Evolutionary conservation across 23 tunicate species (phyloP).

Genomic region (Aplidium turbinatum): DNA sequence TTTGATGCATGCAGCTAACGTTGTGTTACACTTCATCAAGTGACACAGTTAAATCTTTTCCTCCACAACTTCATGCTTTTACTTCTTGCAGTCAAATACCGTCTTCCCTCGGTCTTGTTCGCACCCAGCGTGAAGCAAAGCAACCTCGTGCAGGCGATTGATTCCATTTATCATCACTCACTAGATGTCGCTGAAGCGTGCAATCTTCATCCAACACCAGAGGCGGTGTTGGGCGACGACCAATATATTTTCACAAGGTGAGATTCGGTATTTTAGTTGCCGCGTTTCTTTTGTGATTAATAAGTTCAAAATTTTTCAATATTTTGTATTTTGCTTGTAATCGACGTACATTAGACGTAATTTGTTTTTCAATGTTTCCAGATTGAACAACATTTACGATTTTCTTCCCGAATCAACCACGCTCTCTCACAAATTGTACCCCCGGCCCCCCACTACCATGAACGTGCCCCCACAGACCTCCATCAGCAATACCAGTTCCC

Average conservation of each 20-base stretch:
- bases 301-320: not conserved
- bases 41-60: too few species aligned
- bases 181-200: conserved; percentile 86
- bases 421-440: conserved; percentile 81
- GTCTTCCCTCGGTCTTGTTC: conserved; percentile 78
- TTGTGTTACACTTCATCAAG: too few species aligned
- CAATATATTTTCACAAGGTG: conserved; percentile 94
- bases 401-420: conserved; percentile 68
- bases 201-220: conserved; percentile 69
- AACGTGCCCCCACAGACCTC: conserved; percentile 68
- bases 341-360: too few species aligned
- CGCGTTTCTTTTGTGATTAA: not conserved
- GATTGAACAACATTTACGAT: conserved; percentile 73
- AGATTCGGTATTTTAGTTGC: not conserved
- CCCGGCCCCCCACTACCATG: conserved; percentile 85
- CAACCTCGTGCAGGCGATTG: conserved; percentile 69
- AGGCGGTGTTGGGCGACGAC: conserved; percentile 79
- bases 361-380: conserved; percentile 22
- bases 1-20: too few species aligned
- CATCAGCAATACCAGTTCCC: conserved; percentile 76
- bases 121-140: conserved; percentile 69
- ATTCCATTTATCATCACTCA: conserved; percentile 52
- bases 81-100: conserved; percentile 65
- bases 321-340: not conserved
- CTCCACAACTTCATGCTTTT: not conserved